These are phyloP conservation scores for Cheilinus undulatus DNA, from an alignment of 2,113 vertebrate species.

Conservation along the genomic window DNA sequence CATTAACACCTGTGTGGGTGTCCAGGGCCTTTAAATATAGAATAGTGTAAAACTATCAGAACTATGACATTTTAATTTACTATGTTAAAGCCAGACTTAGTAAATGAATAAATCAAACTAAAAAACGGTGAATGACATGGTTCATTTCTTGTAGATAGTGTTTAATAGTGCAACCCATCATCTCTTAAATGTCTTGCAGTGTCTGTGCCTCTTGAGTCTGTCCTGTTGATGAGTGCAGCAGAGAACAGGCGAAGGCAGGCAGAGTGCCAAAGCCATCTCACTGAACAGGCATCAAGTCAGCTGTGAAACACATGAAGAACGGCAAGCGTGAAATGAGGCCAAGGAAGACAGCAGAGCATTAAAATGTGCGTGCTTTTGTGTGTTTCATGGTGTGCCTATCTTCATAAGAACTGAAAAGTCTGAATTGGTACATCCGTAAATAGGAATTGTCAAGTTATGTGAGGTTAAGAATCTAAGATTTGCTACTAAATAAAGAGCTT, in stretches of 20 bases:
- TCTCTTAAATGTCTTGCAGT: not conserved
- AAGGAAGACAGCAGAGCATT: not conserved
- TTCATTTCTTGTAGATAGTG: not conserved
- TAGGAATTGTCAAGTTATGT: not conserved
- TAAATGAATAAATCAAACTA: too few relatives aligned
- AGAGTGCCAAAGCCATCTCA: slow-evolving; percentile 22
- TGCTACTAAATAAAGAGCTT: not conserved
- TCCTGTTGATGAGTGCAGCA: slow-evolving; percentile 13
- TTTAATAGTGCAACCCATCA: not conserved
- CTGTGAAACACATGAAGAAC: slow-evolving; percentile 36
- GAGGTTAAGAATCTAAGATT: not conserved
- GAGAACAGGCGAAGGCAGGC: not conserved
- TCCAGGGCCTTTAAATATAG: too few relatives aligned
- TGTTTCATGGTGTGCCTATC: not conserved
- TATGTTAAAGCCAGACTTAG: too few relatives aligned
- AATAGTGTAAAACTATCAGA: too few relatives aligned
- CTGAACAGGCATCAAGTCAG: slow-evolving; percentile 19
- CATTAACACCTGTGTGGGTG: too few relatives aligned
- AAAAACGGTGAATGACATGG: too few relatives aligned
- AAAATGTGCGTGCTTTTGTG: not conserved
- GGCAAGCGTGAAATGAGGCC: slow-evolving; percentile 45
- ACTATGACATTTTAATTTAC: too few relatives aligned
- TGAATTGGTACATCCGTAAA: not conserved
- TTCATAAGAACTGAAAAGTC: slow-evolving; percentile 4
- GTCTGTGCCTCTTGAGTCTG: not conserved